These are phyloP conservation scores for Phoxinus phoxinus DNA, from an alignment of 2,113 vertebrate genomes.

Conservation along the genomic window DNA sequence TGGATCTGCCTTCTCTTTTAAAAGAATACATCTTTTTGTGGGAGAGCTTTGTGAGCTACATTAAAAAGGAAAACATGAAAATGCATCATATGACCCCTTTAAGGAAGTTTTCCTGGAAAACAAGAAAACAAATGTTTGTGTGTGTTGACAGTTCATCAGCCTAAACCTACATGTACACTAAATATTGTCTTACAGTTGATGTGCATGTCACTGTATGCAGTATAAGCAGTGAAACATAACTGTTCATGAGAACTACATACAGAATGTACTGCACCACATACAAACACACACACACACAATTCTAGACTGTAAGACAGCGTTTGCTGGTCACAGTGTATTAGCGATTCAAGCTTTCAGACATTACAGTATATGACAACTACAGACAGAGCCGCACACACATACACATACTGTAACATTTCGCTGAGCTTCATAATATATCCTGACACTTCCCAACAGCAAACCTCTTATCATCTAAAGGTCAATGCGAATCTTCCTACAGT, in stretches of 20 bases:
- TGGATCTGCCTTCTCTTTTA: too few species aligned
- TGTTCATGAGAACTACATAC: background rate
- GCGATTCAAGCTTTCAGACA: background rate
- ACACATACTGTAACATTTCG: conserved; percentile 29
- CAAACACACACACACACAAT: conserved; percentile 12
- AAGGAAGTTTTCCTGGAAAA: background rate
- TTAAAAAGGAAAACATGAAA: too few species aligned
- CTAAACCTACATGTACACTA: too few species aligned
- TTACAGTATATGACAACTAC: conserved; percentile 33
- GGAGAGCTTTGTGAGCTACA: too few species aligned
- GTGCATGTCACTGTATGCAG: background rate
- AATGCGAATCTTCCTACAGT: conserved; percentile 32
- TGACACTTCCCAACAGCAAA: conserved; percentile 45
- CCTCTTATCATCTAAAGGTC: conserved; percentile 45
- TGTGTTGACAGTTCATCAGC: background rate
- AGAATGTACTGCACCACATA: conserved; percentile 11
- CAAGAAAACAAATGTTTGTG: background rate
- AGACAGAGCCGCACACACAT: conserved; percentile 17
- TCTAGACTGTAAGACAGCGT: background rate
- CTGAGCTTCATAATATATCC: conserved; percentile 28
- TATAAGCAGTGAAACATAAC: background rate
- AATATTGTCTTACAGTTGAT: too few species aligned
- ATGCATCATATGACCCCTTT: too few species aligned
- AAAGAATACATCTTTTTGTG: too few species aligned
- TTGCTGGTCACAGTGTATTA: conserved; percentile 31